Evolutionary conservation across 2,888 invertebrate species (phyloP).

Genomic region (Syritta pipiens): DNA sequence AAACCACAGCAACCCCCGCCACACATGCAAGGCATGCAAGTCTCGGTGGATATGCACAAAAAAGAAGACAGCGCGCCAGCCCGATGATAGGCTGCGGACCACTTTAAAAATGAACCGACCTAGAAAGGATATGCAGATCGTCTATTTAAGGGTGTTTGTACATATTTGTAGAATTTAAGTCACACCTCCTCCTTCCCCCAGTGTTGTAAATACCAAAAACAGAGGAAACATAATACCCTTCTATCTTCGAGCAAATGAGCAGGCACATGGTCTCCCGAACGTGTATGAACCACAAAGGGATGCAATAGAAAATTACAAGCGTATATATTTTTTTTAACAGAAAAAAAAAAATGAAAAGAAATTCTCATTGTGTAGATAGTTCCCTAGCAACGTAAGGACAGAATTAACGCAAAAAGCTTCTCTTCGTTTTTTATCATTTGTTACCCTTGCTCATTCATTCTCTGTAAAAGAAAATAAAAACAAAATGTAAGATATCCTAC

Average conservation of each 20-base stretch:
- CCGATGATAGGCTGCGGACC: constrained; percentile 72
- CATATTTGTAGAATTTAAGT: constrained; percentile 49
- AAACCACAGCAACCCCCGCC: constrained; percentile 57
- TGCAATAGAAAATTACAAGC: constrained; percentile 54
- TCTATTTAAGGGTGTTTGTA: constrained; percentile 55
- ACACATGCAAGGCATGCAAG: constrained; percentile 67
- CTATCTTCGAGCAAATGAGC: constrained; percentile 19
- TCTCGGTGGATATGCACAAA: constrained; percentile 73
- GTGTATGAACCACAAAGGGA: constrained; percentile 53
- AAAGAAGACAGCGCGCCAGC: constrained; percentile 72
- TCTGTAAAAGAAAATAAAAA: constrained; percentile 34
- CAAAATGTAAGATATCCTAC: constrained; percentile 56
- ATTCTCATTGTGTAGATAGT: constrained; percentile 67
- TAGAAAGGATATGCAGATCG: constrained; percentile 23
- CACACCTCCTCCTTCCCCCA: constrained; percentile 20
- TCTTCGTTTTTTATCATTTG: constrained; percentile 19
- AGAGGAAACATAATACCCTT: constrained; percentile 12
- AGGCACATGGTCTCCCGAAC: constrained; percentile 20
- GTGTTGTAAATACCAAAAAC: constrained; percentile 62
- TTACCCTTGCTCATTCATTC: constrained; percentile 50
- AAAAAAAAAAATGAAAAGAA: constrained; percentile 18
- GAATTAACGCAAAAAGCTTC: constrained; percentile 47
- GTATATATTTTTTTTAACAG: constrained; percentile 23
- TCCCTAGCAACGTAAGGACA: constrained; percentile 28
- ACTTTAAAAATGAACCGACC: constrained; percentile 31